Evolutionary conservation across 2,888 invertebrate species (phyloP).

Genomic region (Opisthograptis luteolata): DNA sequence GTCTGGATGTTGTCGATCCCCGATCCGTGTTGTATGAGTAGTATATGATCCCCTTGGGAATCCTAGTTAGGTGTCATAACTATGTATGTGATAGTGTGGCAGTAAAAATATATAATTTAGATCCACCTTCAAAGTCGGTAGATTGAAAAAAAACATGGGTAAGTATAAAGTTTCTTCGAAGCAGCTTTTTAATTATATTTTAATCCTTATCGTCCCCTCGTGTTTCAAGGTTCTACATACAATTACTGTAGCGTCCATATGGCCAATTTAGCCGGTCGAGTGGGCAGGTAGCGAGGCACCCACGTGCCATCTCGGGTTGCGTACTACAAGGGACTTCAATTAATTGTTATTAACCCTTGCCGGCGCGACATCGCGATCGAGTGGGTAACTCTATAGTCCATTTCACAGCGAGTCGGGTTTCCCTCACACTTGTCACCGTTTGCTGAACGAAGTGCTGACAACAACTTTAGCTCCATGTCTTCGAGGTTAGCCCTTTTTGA

Average conservation of each 20-base stretch:
- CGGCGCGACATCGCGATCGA: conserved; percentile 45
- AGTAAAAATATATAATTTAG: too few relatives aligned
- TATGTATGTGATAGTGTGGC: too few relatives aligned
- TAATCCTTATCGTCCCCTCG: conserved; percentile 20
- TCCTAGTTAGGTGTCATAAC: too few relatives aligned
- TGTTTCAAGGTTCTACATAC: conserved; percentile 43
- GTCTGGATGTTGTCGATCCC: too few relatives aligned
- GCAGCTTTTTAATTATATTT: neutral
- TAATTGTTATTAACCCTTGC: conserved; percentile 74
- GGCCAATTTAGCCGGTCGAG: conserved; percentile 55
- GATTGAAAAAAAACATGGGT: too few relatives aligned
- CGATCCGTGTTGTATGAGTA: too few relatives aligned
- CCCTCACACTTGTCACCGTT: conserved; percentile 35
- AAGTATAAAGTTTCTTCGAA: too few relatives aligned
- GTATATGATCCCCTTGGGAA: too few relatives aligned
- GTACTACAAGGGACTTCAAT: conserved; percentile 68
- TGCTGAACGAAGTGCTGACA: conserved; percentile 30
- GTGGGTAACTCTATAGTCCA: conserved; percentile 52
- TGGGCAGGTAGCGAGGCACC: conserved; percentile 47
- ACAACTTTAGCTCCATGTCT: conserved; percentile 22
- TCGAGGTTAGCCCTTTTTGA: neutral
- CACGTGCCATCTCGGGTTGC: conserved; percentile 67
- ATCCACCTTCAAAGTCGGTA: too few relatives aligned
- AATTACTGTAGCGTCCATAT: conserved; percentile 59
- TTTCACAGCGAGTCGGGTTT: conserved; percentile 61